phyloP scores from a whole-genome alignment of 1,140 invertebrate species.

The Galleria mellonella region DNA sequence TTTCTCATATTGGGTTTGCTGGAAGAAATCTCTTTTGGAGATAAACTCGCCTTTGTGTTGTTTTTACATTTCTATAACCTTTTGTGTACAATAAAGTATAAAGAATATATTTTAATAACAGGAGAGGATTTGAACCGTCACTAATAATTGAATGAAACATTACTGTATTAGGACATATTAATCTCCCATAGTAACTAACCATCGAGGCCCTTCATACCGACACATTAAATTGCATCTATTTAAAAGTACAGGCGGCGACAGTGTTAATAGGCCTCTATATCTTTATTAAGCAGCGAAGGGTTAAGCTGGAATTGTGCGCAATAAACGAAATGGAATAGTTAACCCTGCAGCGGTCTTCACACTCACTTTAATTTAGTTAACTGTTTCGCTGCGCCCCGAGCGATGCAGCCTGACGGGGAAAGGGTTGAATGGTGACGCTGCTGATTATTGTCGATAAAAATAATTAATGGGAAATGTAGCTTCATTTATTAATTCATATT shows the following conservation, averaged over 20 bases:
- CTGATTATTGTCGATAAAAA: slow-evolving; percentile 11
- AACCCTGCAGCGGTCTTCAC: slow-evolving; percentile 69
- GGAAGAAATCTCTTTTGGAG: too few species aligned
- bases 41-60: too few species aligned
- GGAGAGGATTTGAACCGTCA: background rate
- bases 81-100: background rate
- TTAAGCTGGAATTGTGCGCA: slow-evolving; percentile 60
- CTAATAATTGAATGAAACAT: background rate
- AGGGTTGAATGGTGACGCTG: slow-evolving; percentile 52
- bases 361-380: slow-evolving; percentile 73
- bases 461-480: background rate
- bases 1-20: too few species aligned
- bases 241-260: slow-evolving; percentile 35
- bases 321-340: slow-evolving; percentile 73
- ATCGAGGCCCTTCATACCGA: background rate
- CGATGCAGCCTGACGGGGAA: slow-evolving; percentile 41
- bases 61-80: background rate
- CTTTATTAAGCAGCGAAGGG: slow-evolving; percentile 64
- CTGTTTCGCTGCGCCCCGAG: slow-evolving; percentile 59
- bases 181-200: background rate
- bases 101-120: background rate
- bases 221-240: slow-evolving; percentile 20
- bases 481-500: background rate
- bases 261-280: slow-evolving; percentile 65
- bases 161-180: background rate